Evolutionary conservation across 2,888 invertebrate genomes (phyloP).

Genomic region (Drosophila longiperda): DNA sequence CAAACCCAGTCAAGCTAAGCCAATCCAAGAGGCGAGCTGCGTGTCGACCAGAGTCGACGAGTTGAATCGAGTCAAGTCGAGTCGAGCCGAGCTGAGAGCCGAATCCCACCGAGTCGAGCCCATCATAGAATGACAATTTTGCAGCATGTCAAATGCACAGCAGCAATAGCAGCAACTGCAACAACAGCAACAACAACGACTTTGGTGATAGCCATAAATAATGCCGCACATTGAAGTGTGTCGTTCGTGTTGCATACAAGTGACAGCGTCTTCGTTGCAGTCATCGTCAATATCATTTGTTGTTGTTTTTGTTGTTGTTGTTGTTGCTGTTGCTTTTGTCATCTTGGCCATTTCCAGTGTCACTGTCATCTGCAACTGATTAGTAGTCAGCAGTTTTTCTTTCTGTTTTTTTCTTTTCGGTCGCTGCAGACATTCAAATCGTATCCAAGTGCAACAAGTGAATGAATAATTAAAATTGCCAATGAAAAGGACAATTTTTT

Average conservation of each 20-base stretch:
- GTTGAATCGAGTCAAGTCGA: neutral
- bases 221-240: slow-evolving; percentile 53
- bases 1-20: slow-evolving; percentile 1
- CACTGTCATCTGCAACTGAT: slow-evolving; percentile 61
- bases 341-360: slow-evolving; percentile 30
- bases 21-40: neutral
- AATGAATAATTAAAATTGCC: neutral
- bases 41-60: neutral
- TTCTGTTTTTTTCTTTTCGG: neutral
- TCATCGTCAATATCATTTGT: slow-evolving; percentile 11
- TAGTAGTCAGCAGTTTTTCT: slow-evolving; percentile 72
- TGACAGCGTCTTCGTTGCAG: slow-evolving; percentile 12
- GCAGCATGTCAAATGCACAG: slow-evolving; percentile 54
- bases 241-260: slow-evolving; percentile 22
- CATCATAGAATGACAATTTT: slow-evolving; percentile 47
- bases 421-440: slow-evolving; percentile 11
- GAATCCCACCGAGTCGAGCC: neutral
- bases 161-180: slow-evolving; percentile 13
- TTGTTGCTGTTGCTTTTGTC: slow-evolving; percentile 5
- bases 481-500: neutral
- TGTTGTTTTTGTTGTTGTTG: slow-evolving; percentile 17
- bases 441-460: slow-evolving; percentile 5
- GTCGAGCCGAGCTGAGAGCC: neutral
- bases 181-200: neutral
- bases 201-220: slow-evolving; percentile 38